phyloP scores from a whole-genome alignment of 2,888 invertebrate genomes.

The Brachyopa scutellaris region DNA sequence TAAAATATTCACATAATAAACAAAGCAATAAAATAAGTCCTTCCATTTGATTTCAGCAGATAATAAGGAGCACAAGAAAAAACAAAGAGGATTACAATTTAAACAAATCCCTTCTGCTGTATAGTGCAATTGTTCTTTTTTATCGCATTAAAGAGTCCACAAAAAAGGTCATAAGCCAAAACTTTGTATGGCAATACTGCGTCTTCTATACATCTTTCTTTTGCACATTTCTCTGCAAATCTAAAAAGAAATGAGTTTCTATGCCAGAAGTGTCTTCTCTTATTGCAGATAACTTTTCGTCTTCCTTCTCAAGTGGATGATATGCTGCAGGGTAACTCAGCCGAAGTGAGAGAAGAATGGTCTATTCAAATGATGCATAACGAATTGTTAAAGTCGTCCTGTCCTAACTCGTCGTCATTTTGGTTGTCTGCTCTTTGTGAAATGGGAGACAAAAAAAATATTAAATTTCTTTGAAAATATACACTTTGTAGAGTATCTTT shows the following conservation, averaged over 20 bases:
- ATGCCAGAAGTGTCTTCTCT: conserved; percentile 38
- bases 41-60: too few species aligned
- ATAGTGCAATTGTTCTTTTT: too few species aligned
- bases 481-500: conserved; percentile 30
- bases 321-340: conserved; percentile 43
- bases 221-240: neutral
- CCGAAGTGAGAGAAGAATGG: conserved; percentile 29
- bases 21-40: too few species aligned
- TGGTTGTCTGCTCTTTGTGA: conserved; percentile 15
- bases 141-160: neutral
- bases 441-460: neutral
- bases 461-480: conserved; percentile 13
- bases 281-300: conserved; percentile 61
- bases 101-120: too few species aligned
- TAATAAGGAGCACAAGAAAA: too few species aligned
- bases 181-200: neutral
- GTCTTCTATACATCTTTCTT: neutral
- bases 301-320: conserved; percentile 53
- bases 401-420: conserved; percentile 21
- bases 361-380: conserved; percentile 67
- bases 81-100: too few species aligned
- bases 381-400: conserved; percentile 49
- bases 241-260: conserved; percentile 4
- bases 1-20: too few species aligned
- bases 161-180: too few species aligned